Conservation (phyloP, 2,888 invertebrate species). For the Ectobius pallidus region DNA sequence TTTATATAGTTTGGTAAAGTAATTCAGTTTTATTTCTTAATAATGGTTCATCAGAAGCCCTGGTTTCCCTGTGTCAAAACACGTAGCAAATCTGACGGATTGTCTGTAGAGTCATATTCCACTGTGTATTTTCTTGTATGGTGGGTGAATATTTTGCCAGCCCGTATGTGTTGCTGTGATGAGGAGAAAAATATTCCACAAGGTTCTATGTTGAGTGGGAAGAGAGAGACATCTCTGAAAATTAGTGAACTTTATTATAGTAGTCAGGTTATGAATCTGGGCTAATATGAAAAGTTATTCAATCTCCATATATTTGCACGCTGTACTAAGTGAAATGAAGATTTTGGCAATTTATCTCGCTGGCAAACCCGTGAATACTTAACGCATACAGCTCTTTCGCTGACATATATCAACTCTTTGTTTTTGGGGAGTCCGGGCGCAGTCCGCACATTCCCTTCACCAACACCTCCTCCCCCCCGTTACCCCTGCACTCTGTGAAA, state of each 20-base stretch:
- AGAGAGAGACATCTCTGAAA: too few species aligned
- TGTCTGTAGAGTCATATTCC: too few species aligned
- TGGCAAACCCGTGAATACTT: background rate
- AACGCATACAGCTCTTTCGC: background rate
- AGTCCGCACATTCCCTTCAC: background rate
- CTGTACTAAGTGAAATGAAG: conserved; percentile 22
- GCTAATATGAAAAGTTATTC: conserved; percentile 15
- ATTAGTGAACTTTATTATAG: conserved; percentile 23
- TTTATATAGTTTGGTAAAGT: too few species aligned
- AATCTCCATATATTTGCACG: conserved; percentile 3
- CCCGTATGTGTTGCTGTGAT: too few species aligned
- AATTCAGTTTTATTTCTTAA: too few species aligned
- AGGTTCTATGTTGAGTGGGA: too few species aligned
- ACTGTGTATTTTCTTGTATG: too few species aligned
- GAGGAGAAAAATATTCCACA: too few species aligned
- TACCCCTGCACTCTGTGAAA: background rate
- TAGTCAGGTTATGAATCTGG: conserved; percentile 16
- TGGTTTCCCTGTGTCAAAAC: too few species aligned
- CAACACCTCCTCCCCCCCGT: background rate
- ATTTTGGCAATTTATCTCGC: conserved; percentile 19
- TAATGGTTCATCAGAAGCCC: too few species aligned
- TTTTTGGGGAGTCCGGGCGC: conserved; percentile 13
- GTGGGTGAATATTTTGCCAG: too few species aligned
- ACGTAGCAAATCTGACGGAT: too few species aligned
- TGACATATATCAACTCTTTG: conserved; percentile 31